Percentiles rank a stretch among this genome's conserved stretches.
Evolutionary conservation across 2,888 invertebrate genomes (phyloP).

Genomic region (Caenorhabditis sp.): DNA sequence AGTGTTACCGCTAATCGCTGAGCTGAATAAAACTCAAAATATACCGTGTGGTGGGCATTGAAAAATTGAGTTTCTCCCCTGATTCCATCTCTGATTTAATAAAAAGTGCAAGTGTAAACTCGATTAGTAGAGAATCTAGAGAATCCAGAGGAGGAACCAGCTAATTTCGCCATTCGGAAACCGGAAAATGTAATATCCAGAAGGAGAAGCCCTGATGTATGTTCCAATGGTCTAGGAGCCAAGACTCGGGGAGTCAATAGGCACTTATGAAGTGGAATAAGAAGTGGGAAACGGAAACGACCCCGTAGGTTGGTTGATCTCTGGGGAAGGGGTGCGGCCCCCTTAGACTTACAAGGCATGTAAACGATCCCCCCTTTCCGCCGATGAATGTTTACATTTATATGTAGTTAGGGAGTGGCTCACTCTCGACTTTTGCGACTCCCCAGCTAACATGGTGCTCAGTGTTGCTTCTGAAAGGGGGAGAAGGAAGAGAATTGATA

Average conservation of each 20-base stretch:
- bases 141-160: no score
- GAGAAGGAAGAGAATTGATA: no score
- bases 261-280: slow-evolving; percentile 31
- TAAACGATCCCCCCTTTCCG: slow-evolving; percentile 45
- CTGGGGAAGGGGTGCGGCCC: slow-evolving; percentile 42
- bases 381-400: slow-evolving; percentile 48
- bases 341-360: slow-evolving; percentile 51
- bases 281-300: slow-evolving; percentile 28
- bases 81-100: not conserved
- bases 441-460: slow-evolving; percentile 11
- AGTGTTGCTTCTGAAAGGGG: slow-evolving; percentile 26
- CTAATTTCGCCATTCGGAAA: no score
- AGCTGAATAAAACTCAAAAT: no score
- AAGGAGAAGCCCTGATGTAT: not conserved
- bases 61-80: no score
- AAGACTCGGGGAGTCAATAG: slow-evolving; percentile 32
- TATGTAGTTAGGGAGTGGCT: slow-evolving; percentile 64
- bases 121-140: no score
- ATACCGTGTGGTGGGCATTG: no score
- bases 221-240: slow-evolving; percentile 12
- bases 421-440: slow-evolving; percentile 48
- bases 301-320: slow-evolving; percentile 31
- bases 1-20: no score
- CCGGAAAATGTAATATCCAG: no score
- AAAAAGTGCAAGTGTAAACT: not conserved